Conservation (phyloP, 2,888 invertebrate genomes). For the Ichneumoninae sp. region DNA sequence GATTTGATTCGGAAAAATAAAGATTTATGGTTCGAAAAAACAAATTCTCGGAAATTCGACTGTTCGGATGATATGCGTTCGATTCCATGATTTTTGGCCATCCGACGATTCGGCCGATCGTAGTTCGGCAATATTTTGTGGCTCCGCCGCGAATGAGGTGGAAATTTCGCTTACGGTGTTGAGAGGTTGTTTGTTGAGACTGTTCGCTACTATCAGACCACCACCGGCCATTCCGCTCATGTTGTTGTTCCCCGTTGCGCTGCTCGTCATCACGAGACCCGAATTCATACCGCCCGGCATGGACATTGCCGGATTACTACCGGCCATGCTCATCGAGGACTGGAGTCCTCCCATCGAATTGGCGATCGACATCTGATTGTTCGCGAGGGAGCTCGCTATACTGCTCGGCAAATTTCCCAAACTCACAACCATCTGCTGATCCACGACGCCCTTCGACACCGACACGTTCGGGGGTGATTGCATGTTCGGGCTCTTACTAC, state of each 20-base stretch:
- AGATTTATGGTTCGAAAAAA: no score
- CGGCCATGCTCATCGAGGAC: conserved; percentile 88
- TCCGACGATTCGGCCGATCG: no score
- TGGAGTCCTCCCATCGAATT: conserved; percentile 85
- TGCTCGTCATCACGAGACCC: conserved; percentile 93
- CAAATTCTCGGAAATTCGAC: no score
- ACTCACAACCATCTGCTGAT: conserved; percentile 87
- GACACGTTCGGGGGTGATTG: conserved; percentile 94
- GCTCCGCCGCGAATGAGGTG: not conserved
- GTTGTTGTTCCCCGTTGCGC: conserved; percentile 86
- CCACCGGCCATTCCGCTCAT: conserved; percentile 89
- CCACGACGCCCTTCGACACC: conserved; percentile 88
- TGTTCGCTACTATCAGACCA: conserved; percentile 90
- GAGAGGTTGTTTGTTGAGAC: conserved; percentile 90
- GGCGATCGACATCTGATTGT: conserved; percentile 83
- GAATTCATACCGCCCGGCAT: conserved; percentile 83
- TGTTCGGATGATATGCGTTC: no score
- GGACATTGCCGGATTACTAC: conserved; percentile 82
- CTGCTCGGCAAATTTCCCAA: conserved; percentile 86
- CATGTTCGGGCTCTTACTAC: conserved; percentile 93
- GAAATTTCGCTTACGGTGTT: conserved; percentile 76
- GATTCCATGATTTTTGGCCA: no score
- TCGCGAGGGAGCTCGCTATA: conserved; percentile 85
- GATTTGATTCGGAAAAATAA: no score
- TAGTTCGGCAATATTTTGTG: no score